phyloP scores from a whole-genome alignment of 2,888 invertebrate genomes.

The Hoplodrina blanda region DNA sequence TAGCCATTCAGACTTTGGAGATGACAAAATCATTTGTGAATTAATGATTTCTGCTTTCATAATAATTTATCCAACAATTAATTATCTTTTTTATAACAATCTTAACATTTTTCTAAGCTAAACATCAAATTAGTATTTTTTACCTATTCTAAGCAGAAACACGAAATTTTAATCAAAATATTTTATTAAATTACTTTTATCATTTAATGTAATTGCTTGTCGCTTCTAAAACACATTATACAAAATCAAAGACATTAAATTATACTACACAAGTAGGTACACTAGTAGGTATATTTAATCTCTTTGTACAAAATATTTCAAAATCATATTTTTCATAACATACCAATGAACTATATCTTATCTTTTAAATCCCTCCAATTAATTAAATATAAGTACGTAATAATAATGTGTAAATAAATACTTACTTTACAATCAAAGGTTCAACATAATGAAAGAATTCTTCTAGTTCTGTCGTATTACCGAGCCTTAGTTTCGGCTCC shows the following conservation, averaged over 20 bases:
- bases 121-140: not conserved
- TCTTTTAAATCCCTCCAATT: too few species aligned
- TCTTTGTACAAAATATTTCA: too few species aligned
- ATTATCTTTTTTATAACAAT: not conserved
- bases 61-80: not conserved
- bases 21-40: not conserved
- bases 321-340: too few species aligned
- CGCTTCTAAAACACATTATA: too few species aligned
- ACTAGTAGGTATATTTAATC: too few species aligned
- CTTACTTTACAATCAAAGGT: constrained; percentile 65
- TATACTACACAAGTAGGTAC: too few species aligned
- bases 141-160: not conserved
- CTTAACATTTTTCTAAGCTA: not conserved
- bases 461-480: constrained; percentile 60
- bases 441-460: constrained; percentile 64
- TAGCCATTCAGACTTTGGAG: not conserved
- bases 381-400: too few species aligned
- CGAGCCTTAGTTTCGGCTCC: constrained; percentile 64
- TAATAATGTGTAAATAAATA: constrained; percentile 6
- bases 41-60: not conserved
- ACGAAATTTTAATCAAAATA: too few species aligned
- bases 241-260: too few species aligned
- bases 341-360: too few species aligned
- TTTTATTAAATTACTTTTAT: too few species aligned
- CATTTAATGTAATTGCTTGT: too few species aligned